These are phyloP conservation scores for Pandemis heparana DNA, from an alignment of 2,888 invertebrate genomes.

Conservation along the genomic window DNA sequence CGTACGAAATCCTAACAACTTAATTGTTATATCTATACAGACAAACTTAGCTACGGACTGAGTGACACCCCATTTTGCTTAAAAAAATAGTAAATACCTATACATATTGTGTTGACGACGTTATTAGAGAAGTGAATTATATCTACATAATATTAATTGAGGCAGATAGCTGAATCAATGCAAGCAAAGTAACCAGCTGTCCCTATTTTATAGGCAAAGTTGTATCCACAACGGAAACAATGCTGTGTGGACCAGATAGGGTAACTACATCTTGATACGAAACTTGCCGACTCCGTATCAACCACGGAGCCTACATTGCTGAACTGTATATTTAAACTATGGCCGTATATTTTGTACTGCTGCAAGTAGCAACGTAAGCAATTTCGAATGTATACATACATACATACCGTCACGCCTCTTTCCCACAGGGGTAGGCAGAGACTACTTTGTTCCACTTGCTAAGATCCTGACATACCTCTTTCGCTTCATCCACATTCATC, in stretches of 20 bases:
- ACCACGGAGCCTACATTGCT: constrained; percentile 5
- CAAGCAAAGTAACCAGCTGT: neutral
- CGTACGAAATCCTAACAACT: no score
- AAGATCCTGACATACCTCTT: no score
- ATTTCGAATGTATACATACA: no score
- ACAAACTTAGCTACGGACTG: no score
- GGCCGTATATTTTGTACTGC: neutral
- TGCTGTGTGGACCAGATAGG: constrained; percentile 59
- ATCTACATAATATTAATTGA: neutral
- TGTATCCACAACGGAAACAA: constrained; percentile 58
- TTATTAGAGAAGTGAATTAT: neutral
- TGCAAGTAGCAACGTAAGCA: neutral
- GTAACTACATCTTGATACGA: constrained; percentile 69
- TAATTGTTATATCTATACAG: no score
- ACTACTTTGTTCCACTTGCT: no score
- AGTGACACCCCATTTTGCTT: no score
- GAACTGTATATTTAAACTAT: neutral
- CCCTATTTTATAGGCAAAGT: constrained; percentile 35
- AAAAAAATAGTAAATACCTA: no score
- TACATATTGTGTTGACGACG: neutral
- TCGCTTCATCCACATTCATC: no score
- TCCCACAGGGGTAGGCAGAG: no score
- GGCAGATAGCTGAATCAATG: neutral
- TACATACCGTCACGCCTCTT: no score
- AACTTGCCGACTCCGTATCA: constrained; percentile 63